phyloP scores from a whole-genome alignment of 2,888 invertebrate genomes.

The Sesia apiformis region DNA sequence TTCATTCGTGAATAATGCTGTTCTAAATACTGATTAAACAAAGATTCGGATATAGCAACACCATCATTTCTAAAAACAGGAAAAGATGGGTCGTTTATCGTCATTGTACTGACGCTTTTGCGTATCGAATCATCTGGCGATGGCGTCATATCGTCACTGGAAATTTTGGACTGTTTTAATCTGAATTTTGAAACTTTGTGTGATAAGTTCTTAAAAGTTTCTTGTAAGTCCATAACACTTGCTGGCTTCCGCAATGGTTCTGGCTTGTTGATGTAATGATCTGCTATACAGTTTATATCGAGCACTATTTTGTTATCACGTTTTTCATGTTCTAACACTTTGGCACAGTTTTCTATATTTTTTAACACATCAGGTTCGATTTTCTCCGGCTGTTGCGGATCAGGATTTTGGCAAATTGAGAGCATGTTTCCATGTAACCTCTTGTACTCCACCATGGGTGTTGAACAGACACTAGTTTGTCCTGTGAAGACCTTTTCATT shows the following conservation, averaged over 20 bases:
- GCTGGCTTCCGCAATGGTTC: slow-evolving; percentile 59
- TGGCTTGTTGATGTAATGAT: slow-evolving; percentile 66
- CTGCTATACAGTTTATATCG: slow-evolving; percentile 58
- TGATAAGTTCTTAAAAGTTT: slow-evolving; percentile 72
- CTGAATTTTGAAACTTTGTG: slow-evolving; percentile 74
- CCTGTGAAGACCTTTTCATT: slow-evolving; percentile 75
- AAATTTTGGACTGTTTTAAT: slow-evolving; percentile 38
- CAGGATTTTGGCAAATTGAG: slow-evolving; percentile 81
- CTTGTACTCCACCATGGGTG: slow-evolving; percentile 85
- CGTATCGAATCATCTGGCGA: slow-evolving; percentile 36
- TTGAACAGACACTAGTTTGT: slow-evolving; percentile 84
- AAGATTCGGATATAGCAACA: slow-evolving; percentile 80
- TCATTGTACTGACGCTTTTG: slow-evolving; percentile 72
- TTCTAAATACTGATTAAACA: slow-evolving; percentile 81
- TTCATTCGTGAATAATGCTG: slow-evolving; percentile 76
- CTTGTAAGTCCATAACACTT: slow-evolving; percentile 79
- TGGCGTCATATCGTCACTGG: slow-evolving; percentile 38
- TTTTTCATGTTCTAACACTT: slow-evolving; percentile 44
- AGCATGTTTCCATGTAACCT: slow-evolving; percentile 82
- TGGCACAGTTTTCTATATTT: slow-evolving; percentile 46
- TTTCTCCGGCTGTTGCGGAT: slow-evolving; percentile 62
- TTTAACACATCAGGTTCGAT: slow-evolving; percentile 50
- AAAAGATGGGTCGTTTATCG: slow-evolving; percentile 85
- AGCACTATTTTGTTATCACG: slow-evolving; percentile 48
- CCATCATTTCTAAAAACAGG: slow-evolving; percentile 85